Evolutionary conservation across 2,113 vertebrate species (phyloP).

Genomic region (Baryphthengus martii): DNA sequence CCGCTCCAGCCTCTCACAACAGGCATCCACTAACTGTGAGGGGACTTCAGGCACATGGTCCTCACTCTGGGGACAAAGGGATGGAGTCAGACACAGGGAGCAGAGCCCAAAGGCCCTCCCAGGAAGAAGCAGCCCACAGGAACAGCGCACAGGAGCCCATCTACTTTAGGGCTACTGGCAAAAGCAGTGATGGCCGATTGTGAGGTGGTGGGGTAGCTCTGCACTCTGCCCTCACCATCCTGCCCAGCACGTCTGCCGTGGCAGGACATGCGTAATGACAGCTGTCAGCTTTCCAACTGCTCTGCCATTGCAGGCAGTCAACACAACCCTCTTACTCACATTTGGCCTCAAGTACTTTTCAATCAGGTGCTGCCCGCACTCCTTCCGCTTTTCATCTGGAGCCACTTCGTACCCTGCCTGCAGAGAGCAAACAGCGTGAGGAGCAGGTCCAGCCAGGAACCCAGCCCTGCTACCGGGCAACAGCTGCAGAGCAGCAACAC

Average conservation of each 20-base stretch:
- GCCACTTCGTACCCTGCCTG: constrained; percentile 95
- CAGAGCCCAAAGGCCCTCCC: not conserved
- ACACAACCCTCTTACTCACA: constrained; percentile 57
- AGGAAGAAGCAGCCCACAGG: not conserved
- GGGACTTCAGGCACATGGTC: constrained; percentile 88
- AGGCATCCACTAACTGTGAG: constrained; percentile 80
- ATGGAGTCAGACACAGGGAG: not conserved
- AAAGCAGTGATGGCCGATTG: not conserved
- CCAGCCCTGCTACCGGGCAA: not conserved
- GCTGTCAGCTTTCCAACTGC: not conserved
- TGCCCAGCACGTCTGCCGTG: not conserved
- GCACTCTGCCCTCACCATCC: not conserved
- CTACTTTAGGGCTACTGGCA: not conserved
- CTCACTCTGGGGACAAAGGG: constrained; percentile 77
- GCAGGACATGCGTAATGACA: not conserved
- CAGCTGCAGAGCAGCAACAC: not conserved
- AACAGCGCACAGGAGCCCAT: not conserved
- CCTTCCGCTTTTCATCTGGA: constrained; percentile 92
- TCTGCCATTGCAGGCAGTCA: not conserved
- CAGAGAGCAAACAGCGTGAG: constrained; percentile 1
- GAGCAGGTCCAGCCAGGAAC: not conserved
- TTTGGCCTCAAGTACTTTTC: constrained; percentile 85
- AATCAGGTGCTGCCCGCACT: constrained; percentile 84
- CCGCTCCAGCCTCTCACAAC: constrained; percentile 83
- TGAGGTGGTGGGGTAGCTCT: not conserved